phyloP scores from a whole-genome alignment of 2,113 vertebrate genomes.

The Myotis yumanensis region DNA sequence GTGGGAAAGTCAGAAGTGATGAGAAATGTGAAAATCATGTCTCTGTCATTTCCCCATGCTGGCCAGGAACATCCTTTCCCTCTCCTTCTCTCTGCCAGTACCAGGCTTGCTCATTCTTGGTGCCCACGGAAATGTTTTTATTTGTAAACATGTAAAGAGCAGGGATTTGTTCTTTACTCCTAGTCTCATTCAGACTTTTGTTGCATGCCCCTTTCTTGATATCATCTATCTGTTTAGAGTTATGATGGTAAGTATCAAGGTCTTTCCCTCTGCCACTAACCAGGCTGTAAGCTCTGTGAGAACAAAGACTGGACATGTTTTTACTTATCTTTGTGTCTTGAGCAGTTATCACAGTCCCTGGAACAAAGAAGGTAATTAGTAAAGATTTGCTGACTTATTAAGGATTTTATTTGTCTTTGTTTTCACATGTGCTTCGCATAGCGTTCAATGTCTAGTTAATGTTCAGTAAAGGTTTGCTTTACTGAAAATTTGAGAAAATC shows the following conservation, averaged over 20 bases:
- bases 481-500: not conserved
- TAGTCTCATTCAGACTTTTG: not conserved
- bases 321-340: not conserved
- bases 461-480: not conserved
- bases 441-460: not conserved
- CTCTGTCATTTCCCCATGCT: not conserved
- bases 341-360: not conserved
- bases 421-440: not conserved
- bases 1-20: not conserved
- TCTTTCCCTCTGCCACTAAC: not conserved
- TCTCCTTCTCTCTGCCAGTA: not conserved
- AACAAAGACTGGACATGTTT: not conserved
- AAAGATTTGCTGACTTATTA: not conserved
- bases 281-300: not conserved
- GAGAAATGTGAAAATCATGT: not conserved
- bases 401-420: conserved; percentile 41
- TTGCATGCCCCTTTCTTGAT: not conserved
- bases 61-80: not conserved
- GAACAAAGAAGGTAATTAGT: not conserved
- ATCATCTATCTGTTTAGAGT: not conserved
- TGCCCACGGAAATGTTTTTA: not conserved
- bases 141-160: not conserved
- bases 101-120: not conserved
- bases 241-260: not conserved
- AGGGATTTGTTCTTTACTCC: not conserved